phyloP scores from a whole-genome alignment of 2,113 vertebrate genomes.

The Ploceus nigricollis region DNA sequence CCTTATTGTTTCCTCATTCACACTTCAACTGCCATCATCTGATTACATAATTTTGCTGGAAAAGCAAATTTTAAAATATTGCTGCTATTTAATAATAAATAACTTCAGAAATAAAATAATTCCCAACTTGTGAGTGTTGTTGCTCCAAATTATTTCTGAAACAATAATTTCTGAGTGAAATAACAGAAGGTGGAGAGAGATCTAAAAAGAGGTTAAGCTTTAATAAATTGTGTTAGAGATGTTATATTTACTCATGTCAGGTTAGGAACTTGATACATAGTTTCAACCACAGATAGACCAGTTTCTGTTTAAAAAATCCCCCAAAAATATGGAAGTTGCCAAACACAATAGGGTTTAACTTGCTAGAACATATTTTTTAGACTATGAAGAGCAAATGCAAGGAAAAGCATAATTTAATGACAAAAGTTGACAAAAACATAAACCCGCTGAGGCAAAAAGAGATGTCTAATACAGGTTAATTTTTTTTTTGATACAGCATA shows the following conservation, averaged over 20 bases:
- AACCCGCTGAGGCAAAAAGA: neutral
- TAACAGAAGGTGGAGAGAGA: neutral
- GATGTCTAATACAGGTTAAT: neutral
- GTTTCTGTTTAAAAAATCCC: neutral
- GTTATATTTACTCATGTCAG: neutral
- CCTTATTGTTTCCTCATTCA: neutral
- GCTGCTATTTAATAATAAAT: neutral
- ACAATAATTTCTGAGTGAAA: neutral
- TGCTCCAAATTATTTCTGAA: neutral
- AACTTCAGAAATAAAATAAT: neutral
- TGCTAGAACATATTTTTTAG: neutral
- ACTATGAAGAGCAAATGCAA: neutral
- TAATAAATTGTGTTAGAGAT: neutral
- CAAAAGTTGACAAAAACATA: neutral
- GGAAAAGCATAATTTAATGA: neutral
- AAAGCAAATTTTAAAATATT: neutral
- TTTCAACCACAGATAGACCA: neutral
- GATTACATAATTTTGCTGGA: neutral
- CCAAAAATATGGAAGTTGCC: neutral
- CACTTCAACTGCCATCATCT: neutral
- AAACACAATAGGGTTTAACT: neutral
- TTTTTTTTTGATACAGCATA: neutral
- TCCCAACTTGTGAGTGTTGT: neutral
- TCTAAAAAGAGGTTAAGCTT: neutral
- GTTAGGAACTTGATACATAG: neutral